A percentile compares a stretch with the other conserved stretches of the same genome.
Evolutionary conservation across 1,140 invertebrate genomes (phyloP).

Genomic region (Cyrtorhinus lividipennis): DNA sequence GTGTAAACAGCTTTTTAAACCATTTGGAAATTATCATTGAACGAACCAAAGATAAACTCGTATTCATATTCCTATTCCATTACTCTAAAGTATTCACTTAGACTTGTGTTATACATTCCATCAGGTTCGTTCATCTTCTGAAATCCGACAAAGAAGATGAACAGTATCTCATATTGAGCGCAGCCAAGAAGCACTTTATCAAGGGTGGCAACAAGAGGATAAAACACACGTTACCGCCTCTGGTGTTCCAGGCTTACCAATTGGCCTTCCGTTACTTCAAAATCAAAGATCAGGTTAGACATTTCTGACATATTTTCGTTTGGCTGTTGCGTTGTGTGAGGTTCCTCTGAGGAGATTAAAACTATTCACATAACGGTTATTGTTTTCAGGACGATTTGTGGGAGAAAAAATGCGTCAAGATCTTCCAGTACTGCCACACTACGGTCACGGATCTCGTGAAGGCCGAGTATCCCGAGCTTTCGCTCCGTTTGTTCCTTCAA

Average conservation of each 20-base stretch:
- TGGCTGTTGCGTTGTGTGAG: too few relatives aligned
- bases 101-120: too few relatives aligned
- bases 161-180: conserved; percentile 80
- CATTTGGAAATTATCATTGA: too few relatives aligned
- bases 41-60: too few relatives aligned
- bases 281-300: conserved; percentile 49
- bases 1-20: too few relatives aligned
- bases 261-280: conserved; percentile 73
- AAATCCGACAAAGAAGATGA: conserved; percentile 74
- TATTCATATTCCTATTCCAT: too few relatives aligned
- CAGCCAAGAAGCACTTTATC: conserved; percentile 79
- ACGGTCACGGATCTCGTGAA: conserved; percentile 88
- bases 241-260: conserved; percentile 90
- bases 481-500: conserved; percentile 84
- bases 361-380: too few relatives aligned
- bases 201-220: conserved; percentile 76
- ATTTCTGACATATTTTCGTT: background rate
- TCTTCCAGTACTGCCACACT: conserved; percentile 94
- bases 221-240: conserved; percentile 81
- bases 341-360: too few relatives aligned
- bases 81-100: too few relatives aligned
- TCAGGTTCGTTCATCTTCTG: conserved; percentile 80
- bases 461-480: conserved; percentile 82
- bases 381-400: conserved; percentile 90
- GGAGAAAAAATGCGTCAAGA: conserved; percentile 96